Conservation (phyloP, 1,140 invertebrate genomes). For the Rhagoletis pomonella region DNA sequence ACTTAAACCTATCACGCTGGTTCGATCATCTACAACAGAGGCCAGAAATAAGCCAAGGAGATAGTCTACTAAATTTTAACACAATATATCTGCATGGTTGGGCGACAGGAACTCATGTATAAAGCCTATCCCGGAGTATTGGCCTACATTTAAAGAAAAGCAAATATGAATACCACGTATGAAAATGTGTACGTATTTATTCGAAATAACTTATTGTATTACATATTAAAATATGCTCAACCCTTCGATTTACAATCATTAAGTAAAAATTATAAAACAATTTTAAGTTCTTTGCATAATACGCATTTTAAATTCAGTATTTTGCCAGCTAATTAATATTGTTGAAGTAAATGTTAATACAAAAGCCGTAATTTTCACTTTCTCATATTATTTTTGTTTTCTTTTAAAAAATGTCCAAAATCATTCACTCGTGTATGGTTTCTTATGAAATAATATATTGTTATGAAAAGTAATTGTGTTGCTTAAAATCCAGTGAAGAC, state of each 20-base stretch:
- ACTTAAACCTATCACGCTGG: conserved; percentile 80
- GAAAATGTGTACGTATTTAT: conserved; percentile 51
- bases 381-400: background rate
- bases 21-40: conserved; percentile 81
- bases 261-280: conserved; percentile 20
- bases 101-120: conserved; percentile 73
- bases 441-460: background rate
- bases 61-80: conserved; percentile 78
- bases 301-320: conserved; percentile 25
- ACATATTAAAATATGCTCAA: conserved; percentile 52
- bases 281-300: conserved; percentile 9
- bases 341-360: conserved; percentile 42
- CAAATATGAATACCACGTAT: background rate
- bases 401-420: conserved; percentile 32
- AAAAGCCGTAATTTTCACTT: background rate
- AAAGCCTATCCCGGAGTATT: conserved; percentile 27
- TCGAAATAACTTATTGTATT: conserved; percentile 45
- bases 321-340: conserved; percentile 35
- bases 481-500: background rate
- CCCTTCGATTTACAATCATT: background rate
- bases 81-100: conserved; percentile 75
- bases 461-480: conserved; percentile 25
- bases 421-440: conserved; percentile 3
- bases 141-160: background rate
- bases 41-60: conserved; percentile 76